Base-by-base conservation (phyloP, 1,140 invertebrate species). In the Nymphalis io region DNA sequence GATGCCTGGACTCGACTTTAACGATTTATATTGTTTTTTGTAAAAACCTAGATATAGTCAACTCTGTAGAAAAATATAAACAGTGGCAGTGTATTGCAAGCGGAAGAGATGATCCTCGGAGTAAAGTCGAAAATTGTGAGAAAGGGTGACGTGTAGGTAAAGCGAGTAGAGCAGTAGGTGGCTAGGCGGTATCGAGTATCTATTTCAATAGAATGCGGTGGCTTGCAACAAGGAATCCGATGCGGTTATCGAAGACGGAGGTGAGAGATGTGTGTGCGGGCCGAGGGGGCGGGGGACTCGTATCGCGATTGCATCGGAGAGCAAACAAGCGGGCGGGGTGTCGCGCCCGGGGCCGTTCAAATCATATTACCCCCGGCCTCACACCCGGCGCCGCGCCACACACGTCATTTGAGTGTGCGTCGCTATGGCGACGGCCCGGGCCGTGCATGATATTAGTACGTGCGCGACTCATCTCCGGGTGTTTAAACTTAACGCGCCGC, bases 221-320 rank as follows among this genome's bases (percentile, higher is more conserved):
- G 81, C 75, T 83, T 87, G 88, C 86, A 88, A 83, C 84, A 83
- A 85, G 84, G 85, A 90, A 88, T 85, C 80, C 83, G 85, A 87
- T 87, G 86, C 84, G 83, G 85, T 88, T 89, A 89, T 84, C 81
- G 86, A 86, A 76, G 78, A 80, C 82, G 82, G 80, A 90, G 88
- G 88, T 88, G 87, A 85, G 85, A 87, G 81, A 84, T 87, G 87
- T 83, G 72, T 83, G 72, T 78, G 81, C 58, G 70, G 71, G 62
- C 63, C 53, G 76, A 62, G 82, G 70, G 82, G 68, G 76, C 78
- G 69, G 60, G 70, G 67, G 72, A 78, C 68, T 79, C 78, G 87
- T 88, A 87, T 90, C 88, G 88, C 88, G 88, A 89, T 90, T 90
- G 88, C 88, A 90, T 89, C 88, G 85, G 83, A 89, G 88, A 89